Percentiles rank a stretch among this genome's conserved stretches.
Evolutionary conservation across 2,113 vertebrate genomes (phyloP).

Genomic region (Struthio camelus): DNA sequence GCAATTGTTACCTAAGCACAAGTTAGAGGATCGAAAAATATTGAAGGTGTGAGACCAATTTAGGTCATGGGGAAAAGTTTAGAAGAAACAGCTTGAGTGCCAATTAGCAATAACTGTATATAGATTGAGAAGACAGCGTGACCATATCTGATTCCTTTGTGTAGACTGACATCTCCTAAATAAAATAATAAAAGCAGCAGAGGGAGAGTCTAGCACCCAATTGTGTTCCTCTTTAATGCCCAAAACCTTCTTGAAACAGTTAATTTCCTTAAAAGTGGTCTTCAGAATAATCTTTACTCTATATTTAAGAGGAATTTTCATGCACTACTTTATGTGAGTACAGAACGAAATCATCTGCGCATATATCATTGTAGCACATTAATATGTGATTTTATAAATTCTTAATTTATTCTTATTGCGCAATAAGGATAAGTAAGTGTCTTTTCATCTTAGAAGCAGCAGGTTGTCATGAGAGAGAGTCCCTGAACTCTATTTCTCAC

Average conservation of each 20-base stretch:
- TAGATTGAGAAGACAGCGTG: neutral
- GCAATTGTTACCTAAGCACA: neutral
- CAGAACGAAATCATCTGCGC: neutral
- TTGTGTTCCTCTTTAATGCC: neutral
- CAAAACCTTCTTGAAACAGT: neutral
- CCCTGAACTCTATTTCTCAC: neutral
- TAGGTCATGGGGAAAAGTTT: neutral
- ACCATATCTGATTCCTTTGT: neutral
- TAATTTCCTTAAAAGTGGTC: neutral
- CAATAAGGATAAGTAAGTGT: neutral
- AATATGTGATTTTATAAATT: neutral
- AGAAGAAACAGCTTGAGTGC: neutral
- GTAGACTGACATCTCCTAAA: neutral
- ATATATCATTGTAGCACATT: neutral
- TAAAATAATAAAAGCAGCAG: neutral
- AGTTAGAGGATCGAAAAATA: neutral
- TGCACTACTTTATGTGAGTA: too few species aligned
- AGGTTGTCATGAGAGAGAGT: neutral
- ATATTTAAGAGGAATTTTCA: neutral
- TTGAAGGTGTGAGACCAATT: neutral
- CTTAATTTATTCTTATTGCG: neutral
- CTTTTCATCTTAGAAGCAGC: neutral
- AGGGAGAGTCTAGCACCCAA: neutral
- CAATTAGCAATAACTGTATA: neutral
- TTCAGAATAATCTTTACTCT: neutral